A percentile compares a stretch with the other conserved stretches of the same genome.
These are phyloP conservation scores for Myotis brandtii DNA, from an alignment of 2,113 vertebrate species.

Conservation along the genomic window DNA sequence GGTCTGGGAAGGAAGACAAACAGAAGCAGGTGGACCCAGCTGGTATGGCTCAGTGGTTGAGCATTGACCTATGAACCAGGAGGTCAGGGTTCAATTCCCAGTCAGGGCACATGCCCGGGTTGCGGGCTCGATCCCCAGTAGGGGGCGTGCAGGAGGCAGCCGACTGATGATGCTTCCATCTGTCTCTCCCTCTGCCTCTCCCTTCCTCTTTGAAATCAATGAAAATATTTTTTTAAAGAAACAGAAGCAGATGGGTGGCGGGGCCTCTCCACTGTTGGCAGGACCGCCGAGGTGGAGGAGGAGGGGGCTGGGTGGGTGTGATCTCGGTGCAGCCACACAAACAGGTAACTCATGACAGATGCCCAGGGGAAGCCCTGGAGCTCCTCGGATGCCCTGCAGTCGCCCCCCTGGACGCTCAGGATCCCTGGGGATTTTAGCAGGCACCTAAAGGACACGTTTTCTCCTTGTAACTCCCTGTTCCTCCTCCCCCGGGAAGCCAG, in stretches of 20 bases:
- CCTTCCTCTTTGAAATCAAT: too few species aligned
- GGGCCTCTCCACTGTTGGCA: too few species aligned
- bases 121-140: too few species aligned
- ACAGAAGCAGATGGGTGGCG: neutral
- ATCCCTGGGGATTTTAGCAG: neutral
- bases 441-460: neutral
- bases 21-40: neutral
- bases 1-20: neutral
- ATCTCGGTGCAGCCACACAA: neutral
- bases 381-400: neutral
- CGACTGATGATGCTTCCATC: too few species aligned
- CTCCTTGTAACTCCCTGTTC: neutral
- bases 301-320: neutral
- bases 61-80: too few species aligned
- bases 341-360: neutral
- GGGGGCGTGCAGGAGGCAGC: too few species aligned
- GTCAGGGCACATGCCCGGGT: too few species aligned
- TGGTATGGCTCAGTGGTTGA: too few species aligned
- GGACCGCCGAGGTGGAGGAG: neutral
- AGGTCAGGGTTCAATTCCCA: too few species aligned
- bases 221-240: too few species aligned
- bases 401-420: rapidly evolving
- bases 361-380: neutral
- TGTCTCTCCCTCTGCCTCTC: too few species aligned
- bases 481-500: neutral